Conservation (phyloP, 2,888 invertebrate genomes). For the Apamea crenata region DNA sequence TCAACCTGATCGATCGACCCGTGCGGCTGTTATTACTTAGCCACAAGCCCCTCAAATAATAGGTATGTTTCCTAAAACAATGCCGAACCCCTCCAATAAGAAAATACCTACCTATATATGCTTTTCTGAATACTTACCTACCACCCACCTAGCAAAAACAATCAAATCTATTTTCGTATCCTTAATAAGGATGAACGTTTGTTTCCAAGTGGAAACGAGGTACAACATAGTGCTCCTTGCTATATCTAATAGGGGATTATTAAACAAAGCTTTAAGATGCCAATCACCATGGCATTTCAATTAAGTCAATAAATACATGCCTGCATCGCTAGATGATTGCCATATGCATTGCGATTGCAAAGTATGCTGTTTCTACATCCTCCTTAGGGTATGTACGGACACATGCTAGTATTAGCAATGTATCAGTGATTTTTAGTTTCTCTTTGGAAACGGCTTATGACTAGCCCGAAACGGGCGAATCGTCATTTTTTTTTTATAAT, state of each 20-base stretch:
- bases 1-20: too few species aligned
- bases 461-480: too few species aligned
- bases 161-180: constrained; percentile 24
- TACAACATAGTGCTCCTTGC: background rate
- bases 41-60: background rate
- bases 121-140: background rate
- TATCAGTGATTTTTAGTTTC: background rate
- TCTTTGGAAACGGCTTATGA: background rate
- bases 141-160: background rate
- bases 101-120: background rate
- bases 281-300: constrained; percentile 40
- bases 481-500: too few species aligned
- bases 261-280: constrained; percentile 13
- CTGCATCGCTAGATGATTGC: constrained; percentile 4
- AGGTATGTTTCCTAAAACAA: background rate
- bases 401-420: background rate
- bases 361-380: constrained; percentile 11
- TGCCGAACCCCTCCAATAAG: background rate
- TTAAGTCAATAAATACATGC: constrained; percentile 10
- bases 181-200: too few species aligned
- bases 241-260: constrained; percentile 6
- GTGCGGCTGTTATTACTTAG: too few species aligned
- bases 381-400: background rate
- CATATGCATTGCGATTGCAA: constrained; percentile 23
- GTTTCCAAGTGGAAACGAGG: too few species aligned